These are phyloP conservation scores for Astropecten irregularis DNA, from an alignment of 53 echinoderm and acorn worm species.

Conservation along the genomic window DNA sequence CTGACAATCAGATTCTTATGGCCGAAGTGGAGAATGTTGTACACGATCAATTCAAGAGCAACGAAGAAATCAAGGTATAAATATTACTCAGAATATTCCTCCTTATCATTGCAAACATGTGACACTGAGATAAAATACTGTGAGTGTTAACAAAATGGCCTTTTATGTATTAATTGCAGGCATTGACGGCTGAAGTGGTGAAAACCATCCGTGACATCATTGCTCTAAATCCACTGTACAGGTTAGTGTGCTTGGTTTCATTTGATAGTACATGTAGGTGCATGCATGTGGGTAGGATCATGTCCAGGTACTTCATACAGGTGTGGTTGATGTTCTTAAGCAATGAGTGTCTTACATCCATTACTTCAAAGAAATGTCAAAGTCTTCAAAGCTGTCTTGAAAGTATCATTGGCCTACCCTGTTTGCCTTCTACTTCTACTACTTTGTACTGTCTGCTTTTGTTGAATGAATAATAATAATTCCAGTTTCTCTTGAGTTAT, in stretches of 20 bases:
- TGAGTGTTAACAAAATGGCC: not conserved
- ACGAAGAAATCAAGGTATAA: slow-evolving; percentile 92
- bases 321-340: not conserved
- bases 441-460: no score
- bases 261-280: not conserved
- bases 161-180: slow-evolving; percentile 15
- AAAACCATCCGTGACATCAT: slow-evolving; percentile 98
- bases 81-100: not conserved
- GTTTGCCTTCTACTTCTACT: no score
- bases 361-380: no score
- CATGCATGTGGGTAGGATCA: not conserved
- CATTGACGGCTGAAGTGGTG: slow-evolving; percentile 96
- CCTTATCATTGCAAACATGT: no score
- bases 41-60: slow-evolving; percentile 79
- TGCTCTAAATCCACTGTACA: slow-evolving; percentile 94
- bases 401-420: no score
- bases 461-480: no score
- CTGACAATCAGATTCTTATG: slow-evolving; percentile 74
- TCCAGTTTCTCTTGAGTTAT: no score
- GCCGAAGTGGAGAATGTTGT: slow-evolving; percentile 90
- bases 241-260: slow-evolving; percentile 57
- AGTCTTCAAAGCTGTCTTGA: no score
- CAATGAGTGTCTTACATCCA: no score
- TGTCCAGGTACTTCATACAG: not conserved
- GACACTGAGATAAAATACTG: not conserved